A percentile compares a stretch with the other conserved stretches of the same genome.
phyloP scores from a whole-genome alignment of 2,113 vertebrate genomes.

The Phaethornis superciliosus region DNA sequence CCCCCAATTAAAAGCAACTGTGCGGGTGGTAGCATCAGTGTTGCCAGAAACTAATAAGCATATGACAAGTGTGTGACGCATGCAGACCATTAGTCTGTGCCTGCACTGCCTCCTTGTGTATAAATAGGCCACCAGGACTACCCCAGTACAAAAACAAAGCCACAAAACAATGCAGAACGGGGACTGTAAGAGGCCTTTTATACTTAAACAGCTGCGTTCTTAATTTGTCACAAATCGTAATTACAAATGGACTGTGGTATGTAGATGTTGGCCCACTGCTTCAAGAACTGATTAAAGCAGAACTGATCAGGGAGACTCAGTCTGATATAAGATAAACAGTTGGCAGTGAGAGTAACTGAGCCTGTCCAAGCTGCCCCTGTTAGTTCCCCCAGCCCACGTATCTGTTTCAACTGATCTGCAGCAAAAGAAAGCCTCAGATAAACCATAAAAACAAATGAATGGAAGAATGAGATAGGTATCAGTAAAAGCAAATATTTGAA shows the following conservation, averaged over 20 bases:
- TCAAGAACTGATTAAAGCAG: background rate
- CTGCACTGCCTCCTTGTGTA: conserved; percentile 65
- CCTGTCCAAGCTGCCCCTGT: background rate
- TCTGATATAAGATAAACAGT: background rate
- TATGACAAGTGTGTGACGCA: background rate
- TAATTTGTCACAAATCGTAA: background rate
- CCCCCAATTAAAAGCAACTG: background rate
- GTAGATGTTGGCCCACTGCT: background rate
- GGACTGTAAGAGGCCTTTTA: background rate
- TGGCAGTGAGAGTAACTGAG: background rate
- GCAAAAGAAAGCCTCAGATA: background rate
- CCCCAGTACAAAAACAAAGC: background rate
- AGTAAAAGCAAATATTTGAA: background rate
- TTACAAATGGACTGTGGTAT: background rate
- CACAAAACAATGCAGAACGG: background rate
- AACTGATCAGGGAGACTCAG: background rate
- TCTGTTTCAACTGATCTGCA: background rate
- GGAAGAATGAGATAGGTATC: background rate
- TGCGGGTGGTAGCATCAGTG: background rate
- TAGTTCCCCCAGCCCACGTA: background rate
- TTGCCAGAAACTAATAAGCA: conserved; percentile 29
- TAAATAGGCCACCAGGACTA: conserved; percentile 5
- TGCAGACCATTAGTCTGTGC: conserved; percentile 41
- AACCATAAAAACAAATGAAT: background rate
- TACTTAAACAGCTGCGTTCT: background rate